phyloP scores from a whole-genome alignment of 1,140 invertebrate species.

The Zaprionus ghesquierei region DNA sequence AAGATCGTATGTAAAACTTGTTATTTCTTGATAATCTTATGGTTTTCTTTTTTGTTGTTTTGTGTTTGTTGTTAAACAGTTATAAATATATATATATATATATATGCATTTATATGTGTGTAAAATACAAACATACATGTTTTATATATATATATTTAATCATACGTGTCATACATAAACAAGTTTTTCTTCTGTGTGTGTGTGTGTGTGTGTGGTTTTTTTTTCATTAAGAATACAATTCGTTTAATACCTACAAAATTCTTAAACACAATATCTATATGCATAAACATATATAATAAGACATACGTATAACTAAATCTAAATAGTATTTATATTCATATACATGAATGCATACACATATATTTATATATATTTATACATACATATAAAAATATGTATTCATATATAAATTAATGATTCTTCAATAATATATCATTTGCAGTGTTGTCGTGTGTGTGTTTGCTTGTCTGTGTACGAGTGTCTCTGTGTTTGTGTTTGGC shows the following conservation, averaged over 20 bases:
- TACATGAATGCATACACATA: constrained; percentile 21
- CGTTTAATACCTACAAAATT: constrained; percentile 72
- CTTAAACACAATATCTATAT: constrained; percentile 74
- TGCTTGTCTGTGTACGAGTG: constrained; percentile 4
- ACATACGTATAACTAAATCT: constrained; percentile 38
- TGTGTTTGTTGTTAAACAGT: constrained; percentile 14
- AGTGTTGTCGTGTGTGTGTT: constrained; percentile 34
- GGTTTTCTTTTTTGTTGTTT: constrained; percentile 33
- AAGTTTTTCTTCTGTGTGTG: constrained; percentile 23
- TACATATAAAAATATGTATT: constrained; percentile 40
- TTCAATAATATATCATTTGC: constrained; percentile 34
- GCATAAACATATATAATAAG: constrained; percentile 40
- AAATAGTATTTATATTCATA: constrained; percentile 32
- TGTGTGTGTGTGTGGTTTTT: too few species aligned
- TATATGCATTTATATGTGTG: background rate
- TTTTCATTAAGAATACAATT: constrained; percentile 73
- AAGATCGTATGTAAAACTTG: constrained; percentile 55
- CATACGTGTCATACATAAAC: constrained; percentile 25
- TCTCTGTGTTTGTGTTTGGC: constrained; percentile 2
- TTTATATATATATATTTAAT: constrained; percentile 14
- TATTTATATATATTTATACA: background rate
- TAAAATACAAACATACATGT: constrained; percentile 1
- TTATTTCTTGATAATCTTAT: constrained; percentile 35
- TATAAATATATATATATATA: constrained; percentile 4
- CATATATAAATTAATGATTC: constrained; percentile 13